These are phyloP conservation scores for Heliangelus exortis DNA, from an alignment of 2,797 vertebrate species.

Conservation along the genomic window DNA sequence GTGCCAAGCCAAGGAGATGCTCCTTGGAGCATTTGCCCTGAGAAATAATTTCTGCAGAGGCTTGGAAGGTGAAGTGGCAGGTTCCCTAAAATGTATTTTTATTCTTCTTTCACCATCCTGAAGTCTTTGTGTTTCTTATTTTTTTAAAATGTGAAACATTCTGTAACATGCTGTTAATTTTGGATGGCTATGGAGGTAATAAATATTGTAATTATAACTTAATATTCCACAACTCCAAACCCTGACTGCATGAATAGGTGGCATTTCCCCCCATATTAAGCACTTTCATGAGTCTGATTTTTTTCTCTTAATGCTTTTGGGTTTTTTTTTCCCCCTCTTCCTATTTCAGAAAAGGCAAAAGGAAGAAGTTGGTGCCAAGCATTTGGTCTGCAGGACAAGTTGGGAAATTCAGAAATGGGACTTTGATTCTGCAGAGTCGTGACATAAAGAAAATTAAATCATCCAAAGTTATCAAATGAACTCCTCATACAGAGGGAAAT, in stretches of 20 bases:
- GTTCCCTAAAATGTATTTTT: not conserved
- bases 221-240: not conserved
- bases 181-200: not conserved
- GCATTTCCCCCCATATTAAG: not conserved
- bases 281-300: not conserved
- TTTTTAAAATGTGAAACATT: not conserved
- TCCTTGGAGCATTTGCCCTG: not conserved
- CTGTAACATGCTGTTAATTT: not conserved
- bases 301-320: not conserved
- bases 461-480: slow-evolving; percentile 79
- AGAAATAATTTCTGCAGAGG: not conserved
- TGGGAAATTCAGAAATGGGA: slow-evolving; percentile 93
- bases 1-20: not conserved
- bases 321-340: not conserved
- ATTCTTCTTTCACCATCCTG: not conserved
- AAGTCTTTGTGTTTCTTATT: not conserved
- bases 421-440: slow-evolving; percentile 86
- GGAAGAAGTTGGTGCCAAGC: slow-evolving; percentile 73
- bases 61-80: not conserved
- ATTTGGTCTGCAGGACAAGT: slow-evolving; percentile 85
- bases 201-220: not conserved
- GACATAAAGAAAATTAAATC: slow-evolving; percentile 92
- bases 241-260: not conserved
- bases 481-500: not conserved
- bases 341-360: slow-evolving; percentile 80